Conservation (phyloP, 1,140 invertebrate genomes). For the Bilobella aurantiaca region DNA sequence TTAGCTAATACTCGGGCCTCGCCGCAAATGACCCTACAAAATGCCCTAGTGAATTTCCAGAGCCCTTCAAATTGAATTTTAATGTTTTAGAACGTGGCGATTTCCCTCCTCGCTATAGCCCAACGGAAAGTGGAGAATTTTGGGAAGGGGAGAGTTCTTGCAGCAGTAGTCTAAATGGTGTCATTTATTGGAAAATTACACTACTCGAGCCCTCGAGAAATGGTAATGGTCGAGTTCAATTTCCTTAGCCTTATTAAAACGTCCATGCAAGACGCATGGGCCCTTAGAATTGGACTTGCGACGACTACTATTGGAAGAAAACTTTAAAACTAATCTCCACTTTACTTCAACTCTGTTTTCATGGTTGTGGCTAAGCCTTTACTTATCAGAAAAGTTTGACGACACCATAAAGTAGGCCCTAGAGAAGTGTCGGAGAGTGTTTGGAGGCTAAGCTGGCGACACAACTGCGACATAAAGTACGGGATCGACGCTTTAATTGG, state of each 20-base stretch:
- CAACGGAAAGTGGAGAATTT: not conserved
- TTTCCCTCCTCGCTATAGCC: not conserved
- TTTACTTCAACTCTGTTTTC: not conserved
- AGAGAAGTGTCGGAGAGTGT: too few species aligned
- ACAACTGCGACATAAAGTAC: too few species aligned
- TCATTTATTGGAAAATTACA: not conserved
- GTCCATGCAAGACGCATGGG: not conserved
- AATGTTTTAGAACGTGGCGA: not conserved
- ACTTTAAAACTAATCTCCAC: not conserved
- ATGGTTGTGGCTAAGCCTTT: not conserved
- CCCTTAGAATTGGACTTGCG: too few species aligned
- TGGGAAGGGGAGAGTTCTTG: not conserved
- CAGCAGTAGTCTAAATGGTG: not conserved
- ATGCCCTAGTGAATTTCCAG: not conserved
- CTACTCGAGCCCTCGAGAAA: not conserved
- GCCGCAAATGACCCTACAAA: not conserved
- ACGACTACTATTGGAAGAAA: too few species aligned
- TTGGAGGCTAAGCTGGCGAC: too few species aligned
- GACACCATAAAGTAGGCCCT: conserved; percentile 6
- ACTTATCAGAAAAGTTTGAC: conserved; percentile 4
- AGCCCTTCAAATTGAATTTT: not conserved
- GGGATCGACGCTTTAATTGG: too few species aligned
- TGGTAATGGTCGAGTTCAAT: not conserved
- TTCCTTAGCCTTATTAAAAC: not conserved
- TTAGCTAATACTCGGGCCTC: not conserved